phyloP scores from a whole-genome alignment of 2,113 vertebrate genomes.

The Malurus cyaneus region DNA sequence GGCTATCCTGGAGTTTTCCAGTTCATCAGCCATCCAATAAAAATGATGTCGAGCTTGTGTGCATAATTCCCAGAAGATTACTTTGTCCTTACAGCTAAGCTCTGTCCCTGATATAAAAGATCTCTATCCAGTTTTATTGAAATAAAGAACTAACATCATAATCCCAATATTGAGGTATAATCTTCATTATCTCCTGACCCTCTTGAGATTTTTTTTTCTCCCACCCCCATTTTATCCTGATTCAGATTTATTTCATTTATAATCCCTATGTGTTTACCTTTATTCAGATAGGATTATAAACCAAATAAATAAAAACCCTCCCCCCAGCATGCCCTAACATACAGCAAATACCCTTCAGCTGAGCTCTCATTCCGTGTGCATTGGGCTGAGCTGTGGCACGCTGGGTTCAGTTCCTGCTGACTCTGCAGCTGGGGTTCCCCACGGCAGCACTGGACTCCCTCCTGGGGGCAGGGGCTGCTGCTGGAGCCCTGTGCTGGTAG shows the following conservation, averaged over 20 bases:
- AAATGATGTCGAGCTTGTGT: slow-evolving; percentile 80
- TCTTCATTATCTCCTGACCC: slow-evolving; percentile 85
- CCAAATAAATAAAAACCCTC: slow-evolving; percentile 40
- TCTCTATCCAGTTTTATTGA: slow-evolving; percentile 87
- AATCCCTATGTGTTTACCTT: slow-evolving; percentile 83
- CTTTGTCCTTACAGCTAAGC: slow-evolving; percentile 84
- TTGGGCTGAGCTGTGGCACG: background rate
- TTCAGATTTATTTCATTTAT: slow-evolving; percentile 80
- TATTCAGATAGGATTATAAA: slow-evolving; percentile 81
- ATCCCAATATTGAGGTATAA: slow-evolving; percentile 85
- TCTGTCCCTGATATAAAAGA: slow-evolving; percentile 82
- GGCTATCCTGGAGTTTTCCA: slow-evolving; percentile 80
- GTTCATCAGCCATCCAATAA: slow-evolving; percentile 83
- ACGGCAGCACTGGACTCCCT: background rate
- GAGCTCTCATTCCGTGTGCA: slow-evolving; percentile 46
- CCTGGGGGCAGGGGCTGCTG: background rate
- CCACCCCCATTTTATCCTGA: slow-evolving; percentile 68
- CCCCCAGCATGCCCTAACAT: slow-evolving; percentile 38
- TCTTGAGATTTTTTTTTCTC: slow-evolving; percentile 70
- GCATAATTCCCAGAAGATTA: slow-evolving; percentile 85
- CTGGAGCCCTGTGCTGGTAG: background rate
- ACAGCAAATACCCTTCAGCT: slow-evolving; percentile 37
- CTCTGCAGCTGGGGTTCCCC: background rate
- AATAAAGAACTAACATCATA: slow-evolving; percentile 86
- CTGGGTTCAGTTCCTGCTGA: background rate